Conservation (phyloP, 2,113 vertebrate genomes). For the Menura novaehollandiae region DNA sequence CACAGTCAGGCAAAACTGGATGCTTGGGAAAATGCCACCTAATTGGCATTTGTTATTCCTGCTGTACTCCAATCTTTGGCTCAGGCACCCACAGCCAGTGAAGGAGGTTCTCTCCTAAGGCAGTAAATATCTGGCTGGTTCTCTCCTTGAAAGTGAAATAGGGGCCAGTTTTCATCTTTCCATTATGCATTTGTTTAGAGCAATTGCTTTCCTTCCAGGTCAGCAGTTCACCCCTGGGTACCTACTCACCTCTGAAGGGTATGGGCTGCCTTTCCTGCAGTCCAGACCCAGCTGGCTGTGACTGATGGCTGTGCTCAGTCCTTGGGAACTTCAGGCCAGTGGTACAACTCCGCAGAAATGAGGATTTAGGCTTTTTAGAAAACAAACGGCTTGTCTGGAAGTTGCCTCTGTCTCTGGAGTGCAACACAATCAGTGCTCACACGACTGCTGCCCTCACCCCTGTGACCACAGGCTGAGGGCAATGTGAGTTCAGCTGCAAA, state of each 20-base stretch:
- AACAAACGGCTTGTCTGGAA: background rate
- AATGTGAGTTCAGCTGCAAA: background rate
- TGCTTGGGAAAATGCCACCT: background rate
- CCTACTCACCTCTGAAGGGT: background rate
- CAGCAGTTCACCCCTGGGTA: background rate
- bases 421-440: background rate
- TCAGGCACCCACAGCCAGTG: background rate
- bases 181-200: background rate
- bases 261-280: background rate
- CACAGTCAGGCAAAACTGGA: background rate
- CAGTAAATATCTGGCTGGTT: background rate
- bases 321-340: background rate
- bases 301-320: background rate
- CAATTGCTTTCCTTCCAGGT: background rate
- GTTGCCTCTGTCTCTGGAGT: background rate
- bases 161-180: background rate
- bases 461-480: background rate
- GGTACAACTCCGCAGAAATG: background rate
- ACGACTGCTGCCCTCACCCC: background rate
- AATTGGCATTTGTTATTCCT: background rate
- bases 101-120: background rate
- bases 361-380: background rate
- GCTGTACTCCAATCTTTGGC: background rate
- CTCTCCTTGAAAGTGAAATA: background rate
- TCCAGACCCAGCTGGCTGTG: background rate